Conservation (phyloP, 2,888 invertebrate species). For the Erebia epiphron region DNA sequence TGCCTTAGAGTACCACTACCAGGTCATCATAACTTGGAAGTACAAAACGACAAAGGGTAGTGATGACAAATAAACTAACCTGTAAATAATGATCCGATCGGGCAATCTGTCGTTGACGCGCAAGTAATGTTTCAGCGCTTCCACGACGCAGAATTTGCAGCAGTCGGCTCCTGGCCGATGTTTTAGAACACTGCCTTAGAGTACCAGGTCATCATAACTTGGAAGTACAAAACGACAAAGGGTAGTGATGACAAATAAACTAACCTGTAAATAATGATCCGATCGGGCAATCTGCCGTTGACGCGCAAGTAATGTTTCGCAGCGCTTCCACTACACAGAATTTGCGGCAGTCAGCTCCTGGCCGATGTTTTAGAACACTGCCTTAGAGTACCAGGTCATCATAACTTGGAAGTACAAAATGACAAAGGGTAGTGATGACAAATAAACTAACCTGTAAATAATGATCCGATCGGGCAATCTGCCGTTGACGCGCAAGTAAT, state of each 20-base stretch:
- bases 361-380: conserved; percentile 86
- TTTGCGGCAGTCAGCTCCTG: conserved; percentile 88
- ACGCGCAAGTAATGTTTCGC: conserved; percentile 85
- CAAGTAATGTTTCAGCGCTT: too few relatives aligned
- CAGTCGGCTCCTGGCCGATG: conserved; percentile 85
- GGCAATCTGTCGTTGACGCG: too few relatives aligned
- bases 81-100: too few relatives aligned
- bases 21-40: too few relatives aligned
- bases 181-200: conserved; percentile 88
- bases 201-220: conserved; percentile 89
- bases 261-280: conserved; percentile 92
- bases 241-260: too few relatives aligned
- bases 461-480: conserved; percentile 90
- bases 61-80: too few relatives aligned
- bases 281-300: conserved; percentile 88
- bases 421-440: conserved; percentile 89
- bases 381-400: conserved; percentile 92
- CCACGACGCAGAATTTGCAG: too few relatives aligned
- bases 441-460: conserved; percentile 86
- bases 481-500: conserved; percentile 86
- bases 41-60: too few relatives aligned
- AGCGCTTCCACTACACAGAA: conserved; percentile 87
- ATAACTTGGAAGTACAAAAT: conserved; percentile 86
- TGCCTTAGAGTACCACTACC: too few relatives aligned
- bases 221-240: conserved; percentile 93